phyloP scores from a whole-genome alignment of 1,140 invertebrate species.

The Drosophila simulans region DNA sequence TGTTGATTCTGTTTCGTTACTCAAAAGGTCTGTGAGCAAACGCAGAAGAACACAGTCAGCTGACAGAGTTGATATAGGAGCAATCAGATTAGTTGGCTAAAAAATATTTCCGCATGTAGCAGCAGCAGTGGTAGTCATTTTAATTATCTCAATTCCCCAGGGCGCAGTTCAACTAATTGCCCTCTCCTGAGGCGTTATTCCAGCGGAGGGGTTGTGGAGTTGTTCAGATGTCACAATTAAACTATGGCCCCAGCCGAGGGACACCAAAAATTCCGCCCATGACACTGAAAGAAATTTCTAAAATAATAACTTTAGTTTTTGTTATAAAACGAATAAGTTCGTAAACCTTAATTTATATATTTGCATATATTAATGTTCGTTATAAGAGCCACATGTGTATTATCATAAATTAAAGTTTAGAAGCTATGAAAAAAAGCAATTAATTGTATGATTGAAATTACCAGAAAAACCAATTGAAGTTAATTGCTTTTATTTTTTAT shows the following conservation, averaged over 20 bases:
- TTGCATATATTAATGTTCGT: too few species aligned
- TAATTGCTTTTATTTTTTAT: too few species aligned
- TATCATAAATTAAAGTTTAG: too few species aligned
- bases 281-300: background rate
- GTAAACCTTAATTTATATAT: too few species aligned
- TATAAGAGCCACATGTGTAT: too few species aligned
- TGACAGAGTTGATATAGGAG: slow-evolving; percentile 69
- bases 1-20: slow-evolving; percentile 59
- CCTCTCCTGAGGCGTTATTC: slow-evolving; percentile 33
- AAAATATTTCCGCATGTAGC: slow-evolving; percentile 80
- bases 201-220: slow-evolving; percentile 3
- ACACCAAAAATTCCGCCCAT: slow-evolving; percentile 24
- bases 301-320: too few species aligned
- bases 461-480: too few species aligned
- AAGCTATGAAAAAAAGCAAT: too few species aligned
- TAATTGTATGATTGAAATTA: too few species aligned
- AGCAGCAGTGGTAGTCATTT: slow-evolving; percentile 54
- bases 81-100: slow-evolving; percentile 78
- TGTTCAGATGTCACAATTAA: slow-evolving; percentile 67
- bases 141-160: slow-evolving; percentile 79
- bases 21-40: slow-evolving; percentile 15
- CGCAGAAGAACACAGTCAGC: slow-evolving; percentile 10
- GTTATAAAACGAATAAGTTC: too few species aligned
- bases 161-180: slow-evolving; percentile 78
- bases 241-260: slow-evolving; percentile 64